Percentiles rank a stretch among this genome's conserved stretches.
Conservation (phyloP, 2,113 vertebrate genomes). For the Miniopterus natalensis region DNA sequence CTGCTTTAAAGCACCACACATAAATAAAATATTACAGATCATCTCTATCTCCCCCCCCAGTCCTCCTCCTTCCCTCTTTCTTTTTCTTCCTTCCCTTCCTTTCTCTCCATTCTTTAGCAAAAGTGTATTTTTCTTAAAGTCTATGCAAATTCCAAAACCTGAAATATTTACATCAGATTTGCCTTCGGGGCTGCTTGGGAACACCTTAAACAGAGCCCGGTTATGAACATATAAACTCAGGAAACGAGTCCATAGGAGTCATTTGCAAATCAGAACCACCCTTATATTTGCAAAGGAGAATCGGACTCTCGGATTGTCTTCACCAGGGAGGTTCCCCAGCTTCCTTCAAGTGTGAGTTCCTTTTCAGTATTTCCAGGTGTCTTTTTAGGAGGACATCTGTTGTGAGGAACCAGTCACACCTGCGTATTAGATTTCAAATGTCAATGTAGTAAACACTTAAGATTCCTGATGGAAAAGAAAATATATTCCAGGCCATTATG, state of each 20-base stretch:
- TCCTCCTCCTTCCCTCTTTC: too few species aligned
- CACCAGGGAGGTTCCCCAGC: neutral
- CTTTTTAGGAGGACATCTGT: slow-evolving; percentile 58
- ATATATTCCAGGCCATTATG: slow-evolving; percentile 35
- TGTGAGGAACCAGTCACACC: slow-evolving; percentile 46
- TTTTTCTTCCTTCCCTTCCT: neutral
- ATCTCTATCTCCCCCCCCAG: neutral
- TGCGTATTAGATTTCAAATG: slow-evolving; percentile 53
- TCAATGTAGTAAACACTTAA: slow-evolving; percentile 65
- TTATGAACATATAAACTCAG: neutral
- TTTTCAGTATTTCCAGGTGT: slow-evolving; percentile 54
- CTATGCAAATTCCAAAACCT: neutral
- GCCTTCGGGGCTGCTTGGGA: neutral
- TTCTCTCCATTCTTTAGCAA: neutral
- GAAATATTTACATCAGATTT: neutral
- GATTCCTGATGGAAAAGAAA: slow-evolving; percentile 63
- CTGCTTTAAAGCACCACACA: neutral
- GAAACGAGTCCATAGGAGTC: neutral
- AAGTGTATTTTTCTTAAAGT: neutral
- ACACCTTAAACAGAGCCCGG: neutral
- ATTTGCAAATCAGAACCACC: neutral
- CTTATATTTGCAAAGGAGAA: slow-evolving; percentile 24
- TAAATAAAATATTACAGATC: neutral
- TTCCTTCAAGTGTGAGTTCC: slow-evolving; percentile 2
- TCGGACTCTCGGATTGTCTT: neutral